phyloP scores from a whole-genome alignment of 2,888 invertebrate species.

The Chrysina gloriosa region DNA sequence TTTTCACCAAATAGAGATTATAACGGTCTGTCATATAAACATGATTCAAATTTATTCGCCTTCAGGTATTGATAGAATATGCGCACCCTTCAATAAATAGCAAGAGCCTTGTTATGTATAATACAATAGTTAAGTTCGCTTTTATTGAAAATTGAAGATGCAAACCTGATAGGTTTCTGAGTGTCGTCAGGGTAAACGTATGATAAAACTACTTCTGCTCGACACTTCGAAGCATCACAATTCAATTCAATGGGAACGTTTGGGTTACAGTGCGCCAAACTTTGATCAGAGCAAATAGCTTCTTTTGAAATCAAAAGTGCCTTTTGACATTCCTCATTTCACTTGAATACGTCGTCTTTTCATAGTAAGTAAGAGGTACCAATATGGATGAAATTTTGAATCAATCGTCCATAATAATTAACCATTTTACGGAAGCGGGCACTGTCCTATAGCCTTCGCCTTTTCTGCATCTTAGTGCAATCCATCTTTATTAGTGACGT shows the following conservation, averaged over 20 bases:
- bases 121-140: background rate
- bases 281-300: background rate
- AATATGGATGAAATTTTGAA: too few relatives aligned
- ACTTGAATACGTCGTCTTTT: too few relatives aligned
- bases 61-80: constrained; percentile 54
- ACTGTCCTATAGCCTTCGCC: too few relatives aligned
- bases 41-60: constrained; percentile 53
- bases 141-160: background rate
- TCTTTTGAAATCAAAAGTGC: too few relatives aligned
- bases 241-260: constrained; percentile 46
- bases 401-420: too few relatives aligned
- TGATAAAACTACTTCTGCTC: background rate
- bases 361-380: too few relatives aligned
- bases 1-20: constrained; percentile 52
- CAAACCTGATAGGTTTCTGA: background rate
- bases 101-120: background rate
- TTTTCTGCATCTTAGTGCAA: too few relatives aligned
- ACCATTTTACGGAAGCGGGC: too few relatives aligned
- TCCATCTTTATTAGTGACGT: too few relatives aligned
- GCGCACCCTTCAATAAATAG: background rate
- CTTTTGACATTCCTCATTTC: too few relatives aligned
- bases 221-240: background rate
- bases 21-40: constrained; percentile 56
- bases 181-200: background rate
- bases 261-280: background rate